Conservation (phyloP, 2,113 vertebrate species). For the Aphelocoma coerulescens region DNA sequence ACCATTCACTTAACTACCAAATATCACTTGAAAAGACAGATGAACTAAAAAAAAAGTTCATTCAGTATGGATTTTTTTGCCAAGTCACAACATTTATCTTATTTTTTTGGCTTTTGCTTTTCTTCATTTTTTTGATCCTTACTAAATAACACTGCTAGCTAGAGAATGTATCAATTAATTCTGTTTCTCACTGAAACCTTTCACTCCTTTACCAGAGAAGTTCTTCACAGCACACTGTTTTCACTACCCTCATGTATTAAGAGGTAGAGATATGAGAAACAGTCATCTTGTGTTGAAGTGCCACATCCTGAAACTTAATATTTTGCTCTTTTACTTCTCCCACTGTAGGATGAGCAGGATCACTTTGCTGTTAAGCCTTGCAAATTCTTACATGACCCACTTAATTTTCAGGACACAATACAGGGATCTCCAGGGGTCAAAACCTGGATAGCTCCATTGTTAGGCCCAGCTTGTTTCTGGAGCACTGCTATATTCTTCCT, state of each 20-base stretch:
- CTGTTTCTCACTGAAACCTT: neutral
- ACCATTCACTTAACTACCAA: neutral
- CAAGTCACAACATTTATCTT: neutral
- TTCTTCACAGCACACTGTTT: neutral
- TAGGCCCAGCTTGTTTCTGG: neutral
- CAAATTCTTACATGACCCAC: neutral
- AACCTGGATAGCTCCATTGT: neutral
- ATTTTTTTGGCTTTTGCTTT: neutral
- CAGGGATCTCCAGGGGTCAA: neutral
- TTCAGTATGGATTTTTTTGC: neutral
- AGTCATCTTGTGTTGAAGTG: neutral
- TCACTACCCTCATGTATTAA: accelerated
- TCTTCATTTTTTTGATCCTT: neutral
- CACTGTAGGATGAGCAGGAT: neutral
- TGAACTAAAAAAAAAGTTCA: neutral
- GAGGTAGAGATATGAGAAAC: neutral
- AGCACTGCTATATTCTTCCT: neutral
- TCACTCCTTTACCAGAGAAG: neutral
- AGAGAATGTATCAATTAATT: neutral
- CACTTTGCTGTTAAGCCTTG: neutral
- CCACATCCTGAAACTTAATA: neutral
- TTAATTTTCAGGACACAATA: neutral
- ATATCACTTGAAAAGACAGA: neutral
- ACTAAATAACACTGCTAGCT: neutral
- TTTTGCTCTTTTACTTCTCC: neutral